Evolutionary conservation across 2,888 invertebrate species (phyloP).

Genomic region (Scaptomyza flava): DNA sequence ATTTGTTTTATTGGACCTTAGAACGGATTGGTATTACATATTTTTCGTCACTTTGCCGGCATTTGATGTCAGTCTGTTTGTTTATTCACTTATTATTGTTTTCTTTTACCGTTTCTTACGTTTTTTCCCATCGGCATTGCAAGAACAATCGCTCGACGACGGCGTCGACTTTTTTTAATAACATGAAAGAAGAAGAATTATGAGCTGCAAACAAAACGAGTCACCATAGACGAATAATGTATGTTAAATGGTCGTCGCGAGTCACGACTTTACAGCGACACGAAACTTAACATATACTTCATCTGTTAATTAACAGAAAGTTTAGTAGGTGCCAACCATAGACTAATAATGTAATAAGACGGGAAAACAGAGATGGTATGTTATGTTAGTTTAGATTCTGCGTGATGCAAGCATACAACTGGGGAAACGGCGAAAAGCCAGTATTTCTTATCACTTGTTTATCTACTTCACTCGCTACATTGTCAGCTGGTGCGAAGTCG

Average conservation of each 20-base stretch:
- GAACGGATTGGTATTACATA: conserved; percentile 13
- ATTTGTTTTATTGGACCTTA: conserved; percentile 9
- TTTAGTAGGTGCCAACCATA: not conserved
- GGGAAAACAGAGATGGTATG: too few species aligned
- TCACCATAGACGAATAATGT: not conserved
- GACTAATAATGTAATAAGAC: too few species aligned
- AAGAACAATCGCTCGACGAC: conserved; percentile 12
- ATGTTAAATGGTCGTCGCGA: not conserved
- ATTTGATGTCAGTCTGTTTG: conserved; percentile 11
- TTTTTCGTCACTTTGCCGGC: conserved; percentile 17
- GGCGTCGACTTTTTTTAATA: conserved; percentile 21
- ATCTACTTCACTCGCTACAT: too few species aligned
- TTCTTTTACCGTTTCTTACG: conserved; percentile 1
- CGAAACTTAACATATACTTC: conserved; percentile 14
- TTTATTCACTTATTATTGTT: conserved; percentile 1
- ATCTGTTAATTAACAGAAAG: not conserved
- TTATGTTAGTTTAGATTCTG: too few species aligned
- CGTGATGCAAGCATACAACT: too few species aligned
- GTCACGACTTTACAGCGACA: conserved; percentile 14
- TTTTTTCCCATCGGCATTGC: conserved; percentile 14
- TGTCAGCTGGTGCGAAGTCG: too few species aligned
- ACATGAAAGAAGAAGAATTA: conserved; percentile 8
- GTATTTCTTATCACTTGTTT: too few species aligned
- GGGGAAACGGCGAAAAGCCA: too few species aligned
- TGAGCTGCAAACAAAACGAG: not conserved